Conservation (phyloP, 2,888 invertebrate genomes). For the Ptychoptera albimana region DNA sequence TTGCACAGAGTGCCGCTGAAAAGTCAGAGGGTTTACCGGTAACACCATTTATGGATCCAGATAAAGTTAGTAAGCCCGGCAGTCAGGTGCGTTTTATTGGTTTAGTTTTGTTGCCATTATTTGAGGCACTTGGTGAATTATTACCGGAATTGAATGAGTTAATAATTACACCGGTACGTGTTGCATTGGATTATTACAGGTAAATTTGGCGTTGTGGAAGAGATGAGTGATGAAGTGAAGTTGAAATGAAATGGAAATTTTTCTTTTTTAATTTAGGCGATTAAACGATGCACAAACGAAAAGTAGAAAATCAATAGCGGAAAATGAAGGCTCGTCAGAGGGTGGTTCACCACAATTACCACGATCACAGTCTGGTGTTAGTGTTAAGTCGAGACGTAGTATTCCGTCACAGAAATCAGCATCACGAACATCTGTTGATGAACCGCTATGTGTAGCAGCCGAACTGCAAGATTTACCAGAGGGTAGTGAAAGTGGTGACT, state of each 20-base stretch:
- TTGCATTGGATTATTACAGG: slow-evolving; percentile 31
- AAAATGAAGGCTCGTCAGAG: slow-evolving; percentile 16
- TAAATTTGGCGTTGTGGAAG: too few relatives aligned
- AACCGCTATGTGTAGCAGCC: slow-evolving; percentile 29
- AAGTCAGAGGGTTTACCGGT: slow-evolving; percentile 68
- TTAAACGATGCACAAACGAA: slow-evolving; percentile 30
- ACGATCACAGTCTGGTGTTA: slow-evolving; percentile 35
- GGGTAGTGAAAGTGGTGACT: slow-evolving; percentile 42
- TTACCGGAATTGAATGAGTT: slow-evolving; percentile 52
- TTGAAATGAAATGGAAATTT: neutral
- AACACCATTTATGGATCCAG: slow-evolving; percentile 74
- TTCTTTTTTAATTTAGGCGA: slow-evolving; percentile 17
- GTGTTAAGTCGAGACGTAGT: slow-evolving; percentile 37
- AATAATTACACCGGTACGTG: slow-evolving; percentile 30
- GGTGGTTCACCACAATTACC: slow-evolving; percentile 28
- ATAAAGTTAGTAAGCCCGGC: slow-evolving; percentile 68
- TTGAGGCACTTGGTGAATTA: slow-evolving; percentile 59
- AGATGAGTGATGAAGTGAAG: too few relatives aligned
- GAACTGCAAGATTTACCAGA: slow-evolving; percentile 37
- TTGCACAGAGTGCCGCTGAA: slow-evolving; percentile 65
- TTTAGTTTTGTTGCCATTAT: slow-evolving; percentile 60
- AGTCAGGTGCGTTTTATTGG: slow-evolving; percentile 76
- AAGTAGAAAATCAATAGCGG: slow-evolving; percentile 29
- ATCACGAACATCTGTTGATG: slow-evolving; percentile 38
- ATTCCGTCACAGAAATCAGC: slow-evolving; percentile 32